Percentiles rank a stretch among this genome's conserved stretches.
Conservation (phyloP, 2,113 vertebrate genomes). For the Bos javanicus region DNA sequence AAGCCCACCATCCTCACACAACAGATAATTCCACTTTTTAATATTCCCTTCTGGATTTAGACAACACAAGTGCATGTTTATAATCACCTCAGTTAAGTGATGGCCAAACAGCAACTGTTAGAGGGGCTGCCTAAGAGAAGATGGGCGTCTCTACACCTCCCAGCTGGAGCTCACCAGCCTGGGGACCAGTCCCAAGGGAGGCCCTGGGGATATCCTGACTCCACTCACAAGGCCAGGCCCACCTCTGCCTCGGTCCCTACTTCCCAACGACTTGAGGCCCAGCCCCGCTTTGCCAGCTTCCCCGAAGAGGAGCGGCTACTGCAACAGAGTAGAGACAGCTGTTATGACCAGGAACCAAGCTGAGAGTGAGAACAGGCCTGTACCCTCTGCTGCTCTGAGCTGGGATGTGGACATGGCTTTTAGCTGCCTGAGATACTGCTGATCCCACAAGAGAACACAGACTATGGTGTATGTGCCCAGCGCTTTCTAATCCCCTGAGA, state of each 20-base stretch:
- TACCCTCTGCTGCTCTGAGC: neutral
- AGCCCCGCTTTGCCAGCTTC: neutral
- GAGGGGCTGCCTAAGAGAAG: neutral
- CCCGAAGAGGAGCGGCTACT: neutral
- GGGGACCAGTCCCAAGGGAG: neutral
- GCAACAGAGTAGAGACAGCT: accelerated
- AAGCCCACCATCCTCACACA: neutral
- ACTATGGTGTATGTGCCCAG: neutral
- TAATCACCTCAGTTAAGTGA: neutral
- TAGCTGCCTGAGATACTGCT: neutral
- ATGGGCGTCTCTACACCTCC: neutral
- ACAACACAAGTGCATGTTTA: neutral
- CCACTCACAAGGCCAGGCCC: neutral
- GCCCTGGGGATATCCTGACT: neutral
- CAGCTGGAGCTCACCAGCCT: neutral
- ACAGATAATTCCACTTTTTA: neutral
- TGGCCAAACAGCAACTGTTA: neutral
- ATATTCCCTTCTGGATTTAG: neutral
- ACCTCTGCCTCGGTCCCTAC: neutral
- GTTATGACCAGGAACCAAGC: accelerated
- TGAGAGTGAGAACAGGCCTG: neutral
- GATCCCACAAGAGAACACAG: neutral
- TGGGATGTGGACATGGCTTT: accelerated
- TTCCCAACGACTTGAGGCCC: neutral
- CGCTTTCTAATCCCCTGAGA: neutral